Base-by-base conservation (phyloP, 2,888 invertebrate species). In the Macaria liturata region DNA sequence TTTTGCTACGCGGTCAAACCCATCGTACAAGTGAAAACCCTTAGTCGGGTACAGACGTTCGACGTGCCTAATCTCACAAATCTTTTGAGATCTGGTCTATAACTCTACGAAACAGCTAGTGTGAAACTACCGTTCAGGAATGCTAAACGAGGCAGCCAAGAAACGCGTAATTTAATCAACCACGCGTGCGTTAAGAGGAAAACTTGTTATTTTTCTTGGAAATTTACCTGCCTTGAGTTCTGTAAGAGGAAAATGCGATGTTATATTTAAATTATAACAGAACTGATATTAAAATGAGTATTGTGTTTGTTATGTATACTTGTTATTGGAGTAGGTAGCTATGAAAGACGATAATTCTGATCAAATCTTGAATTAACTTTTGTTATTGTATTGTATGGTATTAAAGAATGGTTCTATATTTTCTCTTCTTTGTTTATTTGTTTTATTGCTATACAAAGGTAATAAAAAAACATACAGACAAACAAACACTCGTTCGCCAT, bases 1-100 rank as follows among this genome's bases (percentile, higher is more conserved):
- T 31, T 1, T 7, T 37, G 34, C 31, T 32, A 31, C 46, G 54
- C 34, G 49, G 50, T 50, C 46, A 32, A 45, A 37, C 9, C 7
- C 9, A 30, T 42, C n/a, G 57, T 37, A 57, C 44, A 48, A 53
- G 32, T 57, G 40, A 20, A 54, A 62, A 62, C 59, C 65, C 61
- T 59, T 75, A 77, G 75, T 70, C 69, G 66, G 68, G 69, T 74
- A 76, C 78, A 76, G 78, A 81, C 81, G 84, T 81, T 78, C 74
- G 77, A 83, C 81, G 83, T 84, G 82, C 78, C 79, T 86, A 86
- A 86, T 86, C 86, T 83, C 76, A 69, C 68, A 79, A 85, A 84
- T 84, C 84, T 81, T 71, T 70, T 71, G 65, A 65, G 70, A 77
- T 73, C 67, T 68, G 68, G 67, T 68, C 65, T 66, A 67, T 66